Percentiles rank a stretch among this genome's conserved stretches.
These are phyloP conservation scores for Parazoanthus darwini DNA, from an alignment of 92 coral and sea anemone genomes.

Conservation along the genomic window DNA sequence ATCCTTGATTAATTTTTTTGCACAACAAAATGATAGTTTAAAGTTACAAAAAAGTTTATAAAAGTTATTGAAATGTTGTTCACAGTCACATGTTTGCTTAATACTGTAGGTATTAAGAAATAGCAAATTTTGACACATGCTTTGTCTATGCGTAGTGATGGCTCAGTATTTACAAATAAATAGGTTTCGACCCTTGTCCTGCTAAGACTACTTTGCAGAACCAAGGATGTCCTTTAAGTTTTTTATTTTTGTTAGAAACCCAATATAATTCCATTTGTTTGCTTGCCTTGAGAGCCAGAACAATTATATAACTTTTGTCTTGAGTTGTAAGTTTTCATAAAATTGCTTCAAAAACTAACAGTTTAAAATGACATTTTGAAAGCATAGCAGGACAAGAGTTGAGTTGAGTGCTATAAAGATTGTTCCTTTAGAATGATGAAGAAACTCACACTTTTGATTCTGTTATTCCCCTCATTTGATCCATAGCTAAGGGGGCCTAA, in stretches of 20 bases:
- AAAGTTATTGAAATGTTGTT: not conserved
- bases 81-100: not conserved
- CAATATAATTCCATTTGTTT: not conserved
- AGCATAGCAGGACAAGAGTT: not conserved
- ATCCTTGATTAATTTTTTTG: no score
- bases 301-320: no score
- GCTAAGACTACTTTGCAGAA: not conserved
- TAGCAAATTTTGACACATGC: no score
- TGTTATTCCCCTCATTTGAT: conserved; percentile 96
- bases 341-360: no score
- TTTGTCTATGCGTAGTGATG: no score
- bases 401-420: not conserved
- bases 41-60: no score
- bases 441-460: conserved; percentile 78
- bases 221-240: not conserved
- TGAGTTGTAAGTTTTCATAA: no score
- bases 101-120: no score
- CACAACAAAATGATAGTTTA: no score
- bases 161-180: not conserved
- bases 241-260: not conserved
- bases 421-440: conserved; percentile 19
- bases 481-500: conserved; percentile 99
- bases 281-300: not conserved
- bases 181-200: not conserved
- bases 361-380: not conserved